Evolutionary conservation across 2,888 invertebrate genomes (phyloP).

Genomic region (Lypha dubia): DNA sequence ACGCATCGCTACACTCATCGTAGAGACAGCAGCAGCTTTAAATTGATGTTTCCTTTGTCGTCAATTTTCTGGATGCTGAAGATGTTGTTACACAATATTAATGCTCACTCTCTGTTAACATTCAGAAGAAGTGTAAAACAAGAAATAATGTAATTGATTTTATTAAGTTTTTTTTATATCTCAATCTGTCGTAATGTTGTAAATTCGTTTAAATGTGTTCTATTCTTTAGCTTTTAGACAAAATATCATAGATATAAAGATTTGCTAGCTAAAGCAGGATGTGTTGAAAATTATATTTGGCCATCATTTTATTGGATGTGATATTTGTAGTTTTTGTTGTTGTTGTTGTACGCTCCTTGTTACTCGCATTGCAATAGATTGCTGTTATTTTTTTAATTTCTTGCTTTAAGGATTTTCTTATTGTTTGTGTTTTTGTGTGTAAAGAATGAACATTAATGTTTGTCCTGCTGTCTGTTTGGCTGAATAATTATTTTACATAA

Average conservation of each 20-base stretch:
- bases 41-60: neutral
- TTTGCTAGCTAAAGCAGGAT: constrained; percentile 22
- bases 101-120: constrained; percentile 16
- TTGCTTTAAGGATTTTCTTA: constrained; percentile 1
- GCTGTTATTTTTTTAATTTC: neutral
- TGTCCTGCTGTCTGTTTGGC: neutral
- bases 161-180: neutral
- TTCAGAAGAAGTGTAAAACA: constrained; percentile 20
- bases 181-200: too few species aligned
- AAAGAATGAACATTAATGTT: neutral
- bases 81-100: neutral
- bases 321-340: too few species aligned
- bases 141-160: constrained; percentile 11
- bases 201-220: constrained; percentile 9
- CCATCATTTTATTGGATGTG: constrained; percentile 46
- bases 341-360: neutral
- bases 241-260: constrained; percentile 3
- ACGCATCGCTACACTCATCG: constrained; percentile 72
- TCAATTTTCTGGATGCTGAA: neutral
- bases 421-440: too few species aligned
- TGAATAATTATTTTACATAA: constrained; percentile 17
- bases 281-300: constrained; percentile 34
- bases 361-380: neutral
- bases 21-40: constrained; percentile 53
- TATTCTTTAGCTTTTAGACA: neutral